Evolutionary conservation across 2,113 vertebrate species (phyloP).

Genomic region (Prunella fulvescens): DNA sequence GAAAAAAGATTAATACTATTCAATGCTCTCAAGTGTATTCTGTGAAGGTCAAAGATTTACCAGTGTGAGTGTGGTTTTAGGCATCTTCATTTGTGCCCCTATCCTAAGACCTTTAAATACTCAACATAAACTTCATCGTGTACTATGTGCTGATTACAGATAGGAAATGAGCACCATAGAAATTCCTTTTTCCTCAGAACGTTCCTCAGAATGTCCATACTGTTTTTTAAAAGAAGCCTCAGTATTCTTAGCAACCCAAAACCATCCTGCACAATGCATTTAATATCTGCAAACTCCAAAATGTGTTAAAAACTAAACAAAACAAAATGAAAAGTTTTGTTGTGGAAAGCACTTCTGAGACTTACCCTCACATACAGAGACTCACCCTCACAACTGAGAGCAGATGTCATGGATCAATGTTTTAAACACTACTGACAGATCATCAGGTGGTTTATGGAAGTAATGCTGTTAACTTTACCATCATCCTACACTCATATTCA

Average conservation of each 20-base stretch:
- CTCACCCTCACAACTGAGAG: neutral
- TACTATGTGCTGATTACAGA: neutral
- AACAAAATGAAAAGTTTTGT: neutral
- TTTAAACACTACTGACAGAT: neutral
- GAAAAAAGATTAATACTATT: neutral
- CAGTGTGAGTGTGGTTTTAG: neutral
- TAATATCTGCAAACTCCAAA: neutral
- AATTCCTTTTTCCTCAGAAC: neutral
- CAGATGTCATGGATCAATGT: neutral
- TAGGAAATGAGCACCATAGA: neutral
- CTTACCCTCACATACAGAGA: neutral
- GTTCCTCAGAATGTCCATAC: neutral
- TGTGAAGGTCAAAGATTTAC: neutral
- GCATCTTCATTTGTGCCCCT: neutral
- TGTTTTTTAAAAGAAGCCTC: neutral
- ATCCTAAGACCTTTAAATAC: neutral
- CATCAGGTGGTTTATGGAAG: neutral
- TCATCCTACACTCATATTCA: neutral
- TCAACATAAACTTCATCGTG: accelerated
- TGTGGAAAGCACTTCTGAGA: neutral
- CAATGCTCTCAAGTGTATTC: neutral
- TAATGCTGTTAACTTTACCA: neutral
- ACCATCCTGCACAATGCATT: neutral
- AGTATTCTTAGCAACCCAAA: neutral
- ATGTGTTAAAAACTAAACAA: neutral